Conservation (phyloP, 2,797 vertebrate genomes). For the Mastacembelus armatus region DNA sequence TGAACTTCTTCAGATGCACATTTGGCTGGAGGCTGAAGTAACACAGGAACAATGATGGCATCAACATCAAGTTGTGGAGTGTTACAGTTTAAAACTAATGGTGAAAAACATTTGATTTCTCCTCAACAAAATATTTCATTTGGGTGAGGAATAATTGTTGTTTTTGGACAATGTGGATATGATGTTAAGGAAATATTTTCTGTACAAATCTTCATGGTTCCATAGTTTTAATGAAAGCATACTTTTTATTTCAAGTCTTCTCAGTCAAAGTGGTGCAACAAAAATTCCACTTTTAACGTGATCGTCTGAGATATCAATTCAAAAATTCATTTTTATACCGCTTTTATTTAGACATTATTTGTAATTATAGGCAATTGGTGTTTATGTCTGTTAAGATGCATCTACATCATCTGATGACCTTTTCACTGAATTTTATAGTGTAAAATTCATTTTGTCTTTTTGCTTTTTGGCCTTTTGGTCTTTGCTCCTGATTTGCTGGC, state of each 20-base stretch:
- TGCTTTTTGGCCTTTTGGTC: slow-evolving; percentile 80
- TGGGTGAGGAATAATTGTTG: too few relatives aligned
- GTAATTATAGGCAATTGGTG: not conserved
- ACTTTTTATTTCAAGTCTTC: slow-evolving; percentile 17
- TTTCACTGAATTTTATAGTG: not conserved
- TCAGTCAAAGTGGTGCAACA: not conserved
- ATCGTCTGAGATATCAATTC: not conserved
- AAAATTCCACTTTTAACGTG: not conserved
- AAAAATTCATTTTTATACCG: not conserved
- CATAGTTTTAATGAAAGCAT: slow-evolving; percentile 43
- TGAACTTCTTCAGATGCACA: slow-evolving; percentile 21
- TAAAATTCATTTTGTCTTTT: slow-evolving; percentile 81
- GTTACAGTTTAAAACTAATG: not conserved
- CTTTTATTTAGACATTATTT: slow-evolving; percentile 5
- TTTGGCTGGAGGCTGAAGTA: slow-evolving; percentile 17
- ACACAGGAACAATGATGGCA: not conserved
- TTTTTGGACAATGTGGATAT: too few relatives aligned
- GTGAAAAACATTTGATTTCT: not conserved
- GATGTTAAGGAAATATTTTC: not conserved
- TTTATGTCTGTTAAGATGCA: not conserved
- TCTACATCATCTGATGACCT: not conserved
- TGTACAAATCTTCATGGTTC: not conserved
- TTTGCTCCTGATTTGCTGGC: slow-evolving; percentile 74
- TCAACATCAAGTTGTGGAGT: not conserved
- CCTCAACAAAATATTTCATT: not conserved